Evolutionary conservation across 2,888 invertebrate species (phyloP).

Genomic region (Caenorhabditis sp.): DNA sequence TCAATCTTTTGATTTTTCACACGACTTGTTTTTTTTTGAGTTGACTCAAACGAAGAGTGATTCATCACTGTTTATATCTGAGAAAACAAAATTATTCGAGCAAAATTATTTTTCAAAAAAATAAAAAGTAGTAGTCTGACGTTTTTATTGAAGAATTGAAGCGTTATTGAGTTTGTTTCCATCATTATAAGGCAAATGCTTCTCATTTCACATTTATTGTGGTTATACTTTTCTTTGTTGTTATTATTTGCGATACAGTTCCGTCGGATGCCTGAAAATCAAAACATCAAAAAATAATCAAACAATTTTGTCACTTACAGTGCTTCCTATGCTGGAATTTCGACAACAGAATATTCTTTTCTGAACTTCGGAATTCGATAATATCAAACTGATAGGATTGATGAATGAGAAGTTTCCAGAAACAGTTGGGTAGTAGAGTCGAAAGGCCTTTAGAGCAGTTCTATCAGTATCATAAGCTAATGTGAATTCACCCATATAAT

Average conservation of each 20-base stretch:
- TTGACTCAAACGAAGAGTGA: no score
- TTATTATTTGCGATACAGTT: background rate
- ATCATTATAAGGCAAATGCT: no score
- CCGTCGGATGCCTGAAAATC: background rate
- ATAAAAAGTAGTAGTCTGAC: no score
- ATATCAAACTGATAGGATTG: constrained; percentile 20
- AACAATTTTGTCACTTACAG: constrained; percentile 5
- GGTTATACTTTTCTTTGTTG: background rate
- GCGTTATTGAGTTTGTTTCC: no score
- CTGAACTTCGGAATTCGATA: constrained; percentile 15
- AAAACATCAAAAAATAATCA: background rate
- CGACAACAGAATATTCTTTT: background rate
- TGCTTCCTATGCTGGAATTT: background rate
- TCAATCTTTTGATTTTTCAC: no score
- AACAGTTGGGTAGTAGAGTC: constrained; percentile 20
- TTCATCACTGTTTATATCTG: no score
- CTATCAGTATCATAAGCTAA: constrained; percentile 11
- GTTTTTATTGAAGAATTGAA: no score
- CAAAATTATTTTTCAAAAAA: no score
- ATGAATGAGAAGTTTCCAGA: constrained; percentile 27
- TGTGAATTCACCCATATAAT: constrained; percentile 25
- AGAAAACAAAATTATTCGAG: no score
- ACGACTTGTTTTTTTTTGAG: no score
- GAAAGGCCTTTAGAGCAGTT: constrained; percentile 14
- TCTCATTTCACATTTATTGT: no score